Evolutionary conservation across 2,113 vertebrate genomes (phyloP), one percentile per base, ranked within the genome.

Genomic region (Anser brachyrhynchus): DNA sequence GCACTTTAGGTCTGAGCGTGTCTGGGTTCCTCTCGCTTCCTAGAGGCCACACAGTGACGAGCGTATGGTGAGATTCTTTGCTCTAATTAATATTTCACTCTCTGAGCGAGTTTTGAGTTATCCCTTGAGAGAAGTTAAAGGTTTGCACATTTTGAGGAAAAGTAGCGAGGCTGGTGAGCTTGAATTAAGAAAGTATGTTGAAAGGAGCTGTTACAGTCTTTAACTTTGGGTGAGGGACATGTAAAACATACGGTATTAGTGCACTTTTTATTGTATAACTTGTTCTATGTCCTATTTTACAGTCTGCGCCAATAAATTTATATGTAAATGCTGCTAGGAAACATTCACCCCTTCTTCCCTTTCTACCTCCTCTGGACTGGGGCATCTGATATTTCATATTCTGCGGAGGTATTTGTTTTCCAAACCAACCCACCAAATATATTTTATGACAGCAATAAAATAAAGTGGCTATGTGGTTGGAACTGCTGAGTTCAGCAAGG

Each of bases 31-130:
- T 84, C 85, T 31, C 62, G 58, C 76, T 92, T 94, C 85, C 1
- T 0, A 69, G 82, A 93, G 92, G 92, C 95, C 96, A 94, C 93
- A 90, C 82, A 95, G 86, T 77, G 90, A 70, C 0, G 12, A 29
- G 87, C 3, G 1, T 26, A 58, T 3, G 5, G 64, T 22, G 43
- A 77, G 89, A 51, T 84, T 67, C 88, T 57, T 88, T 37, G 18
- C 62, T 65, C 66, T 91, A 93, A 96, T 94, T 95, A 95, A 91
- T 95, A 90, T 89, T 93, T 91, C 70, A 65, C 94, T 96, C 92
- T 90, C 77, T 11, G 86, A 81, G 61, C 1, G 9, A 94, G 55
- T 92, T 94, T 85, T 41, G 35, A 73, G 82, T 84, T 86, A 66
- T 84, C 96, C 90, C 94, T 90, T 22, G 89, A 89, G 93, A 91